Evolutionary conservation across 2,797 vertebrate genomes (phyloP), one percentile per base, ranked within the genome.

Genomic region (Threskiornis aethiopicus): DNA sequence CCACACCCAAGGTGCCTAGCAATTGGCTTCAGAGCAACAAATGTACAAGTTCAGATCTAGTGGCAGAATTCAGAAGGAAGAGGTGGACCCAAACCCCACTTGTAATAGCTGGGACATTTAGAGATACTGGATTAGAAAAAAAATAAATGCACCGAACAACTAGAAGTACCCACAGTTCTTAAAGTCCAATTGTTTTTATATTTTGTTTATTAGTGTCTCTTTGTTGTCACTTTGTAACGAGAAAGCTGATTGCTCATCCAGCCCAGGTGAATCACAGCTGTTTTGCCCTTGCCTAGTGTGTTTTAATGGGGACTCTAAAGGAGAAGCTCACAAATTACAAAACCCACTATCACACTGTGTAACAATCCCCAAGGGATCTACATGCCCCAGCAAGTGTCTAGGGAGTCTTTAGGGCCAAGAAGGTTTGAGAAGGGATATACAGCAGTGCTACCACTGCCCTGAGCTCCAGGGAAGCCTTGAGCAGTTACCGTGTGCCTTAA

Each of bases 301-400:
- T 75, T 44, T 35, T 87, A n/a, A n/a, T 10, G 33, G 26, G 58
- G 31, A 47, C 41, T 35, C 21, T 33, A 10, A 80, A 69, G 20
- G 58, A 71, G 66, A 87, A 54, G 11, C 4, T 47, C 61, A 72
- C 21, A 41, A 69, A 37, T 21, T 13, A 26, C n/a, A 37, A 28
- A n/a, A 16, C 5, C 1, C 4, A 5, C 9, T 29, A 0, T 41
- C 7, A 9, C 41, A 4, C 26, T 29, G 29, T 17, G 20, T 13
- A 19, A 67, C 39, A 29, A 7, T 54, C 42, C 47, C 66, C 46
- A 58, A 51, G 51, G 46, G 44, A 54, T 21, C 58, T 13, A 4
- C 1, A 1, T 31, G 19, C 8, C 33, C 42, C 42, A 49, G 41
- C 13, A 73, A 33, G 49, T 6, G 29, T 26, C 31, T 13, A 12